Evolutionary conservation across 2,888 invertebrate species (phyloP).

Genomic region (Bembecia ichneumoniformis): DNA sequence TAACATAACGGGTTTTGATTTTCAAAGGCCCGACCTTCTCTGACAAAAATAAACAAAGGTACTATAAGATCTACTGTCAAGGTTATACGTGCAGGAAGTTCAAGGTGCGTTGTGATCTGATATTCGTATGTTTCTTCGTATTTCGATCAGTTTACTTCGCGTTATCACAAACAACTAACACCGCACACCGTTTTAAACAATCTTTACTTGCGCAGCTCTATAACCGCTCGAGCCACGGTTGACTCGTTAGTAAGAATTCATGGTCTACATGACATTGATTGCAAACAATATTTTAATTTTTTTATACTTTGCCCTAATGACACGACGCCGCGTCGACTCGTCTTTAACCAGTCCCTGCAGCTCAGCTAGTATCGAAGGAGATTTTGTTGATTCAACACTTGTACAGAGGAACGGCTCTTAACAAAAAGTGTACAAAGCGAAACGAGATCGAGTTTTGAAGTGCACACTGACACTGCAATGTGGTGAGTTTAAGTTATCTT

Average conservation of each 20-base stretch:
- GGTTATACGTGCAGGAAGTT: conserved; percentile 1
- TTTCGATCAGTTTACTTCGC: neutral
- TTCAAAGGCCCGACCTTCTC: neutral
- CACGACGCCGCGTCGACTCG: conserved; percentile 2
- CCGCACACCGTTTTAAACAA: neutral
- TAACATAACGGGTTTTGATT: conserved; percentile 8
- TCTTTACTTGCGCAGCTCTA: neutral
- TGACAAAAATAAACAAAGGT: neutral
- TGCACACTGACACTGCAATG: conserved; percentile 3
- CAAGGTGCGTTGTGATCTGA: neutral
- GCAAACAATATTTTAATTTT: conserved; percentile 5
- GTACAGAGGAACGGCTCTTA: too few species aligned
- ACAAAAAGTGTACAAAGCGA: neutral
- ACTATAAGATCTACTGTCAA: conserved; percentile 1
- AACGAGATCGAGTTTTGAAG: neutral
- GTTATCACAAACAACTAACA: neutral
- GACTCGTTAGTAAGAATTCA: conserved; percentile 3
- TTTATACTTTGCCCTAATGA: conserved; percentile 4
- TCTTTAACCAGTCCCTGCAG: neutral
- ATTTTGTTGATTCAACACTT: too few species aligned
- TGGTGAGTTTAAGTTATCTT: conserved; percentile 7
- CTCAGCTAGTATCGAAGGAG: too few species aligned
- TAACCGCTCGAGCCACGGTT: conserved; percentile 3
- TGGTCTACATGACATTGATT: conserved; percentile 1
- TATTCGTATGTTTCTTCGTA: neutral